Evolutionary conservation across 92 coral and sea anemone genomes (phyloP).

Genomic region (Zoanthus sansibaricus): DNA sequence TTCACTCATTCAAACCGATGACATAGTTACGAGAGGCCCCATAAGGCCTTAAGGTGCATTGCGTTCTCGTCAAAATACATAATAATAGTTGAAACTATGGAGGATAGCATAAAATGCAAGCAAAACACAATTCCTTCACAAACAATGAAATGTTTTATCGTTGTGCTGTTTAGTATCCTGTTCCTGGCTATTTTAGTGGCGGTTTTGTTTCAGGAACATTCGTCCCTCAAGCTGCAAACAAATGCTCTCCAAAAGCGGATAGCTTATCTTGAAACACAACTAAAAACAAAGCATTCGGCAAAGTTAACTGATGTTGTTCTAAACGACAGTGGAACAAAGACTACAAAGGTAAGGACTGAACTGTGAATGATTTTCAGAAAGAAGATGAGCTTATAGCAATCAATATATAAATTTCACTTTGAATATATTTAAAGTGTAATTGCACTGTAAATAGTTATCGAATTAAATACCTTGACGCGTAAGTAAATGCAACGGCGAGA

Average conservation of each 20-base stretch:
- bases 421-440: too few relatives aligned
- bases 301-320: not conserved
- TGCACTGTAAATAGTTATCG: too few relatives aligned
- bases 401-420: too few relatives aligned
- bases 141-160: conserved; percentile 30
- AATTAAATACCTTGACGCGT: too few relatives aligned
- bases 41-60: too few relatives aligned
- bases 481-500: too few relatives aligned
- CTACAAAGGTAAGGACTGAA: not conserved
- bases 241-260: conserved; percentile 67
- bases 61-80: too few relatives aligned
- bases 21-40: too few relatives aligned
- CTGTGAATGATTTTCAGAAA: too few relatives aligned
- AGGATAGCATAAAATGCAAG: not conserved
- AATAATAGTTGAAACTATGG: conserved; percentile 22
- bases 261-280: conserved; percentile 50
- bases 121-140: not conserved
- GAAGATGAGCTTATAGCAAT: too few relatives aligned
- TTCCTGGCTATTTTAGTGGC: conserved; percentile 63
- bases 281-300: not conserved
- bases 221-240: conserved; percentile 61
- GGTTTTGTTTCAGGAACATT: conserved; percentile 69
- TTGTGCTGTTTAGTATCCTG: conserved; percentile 66
- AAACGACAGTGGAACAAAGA: not conserved
- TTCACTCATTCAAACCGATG: too few relatives aligned